phyloP scores from a whole-genome alignment of 2,113 vertebrate species.

The Turdus rufiventris region DNA sequence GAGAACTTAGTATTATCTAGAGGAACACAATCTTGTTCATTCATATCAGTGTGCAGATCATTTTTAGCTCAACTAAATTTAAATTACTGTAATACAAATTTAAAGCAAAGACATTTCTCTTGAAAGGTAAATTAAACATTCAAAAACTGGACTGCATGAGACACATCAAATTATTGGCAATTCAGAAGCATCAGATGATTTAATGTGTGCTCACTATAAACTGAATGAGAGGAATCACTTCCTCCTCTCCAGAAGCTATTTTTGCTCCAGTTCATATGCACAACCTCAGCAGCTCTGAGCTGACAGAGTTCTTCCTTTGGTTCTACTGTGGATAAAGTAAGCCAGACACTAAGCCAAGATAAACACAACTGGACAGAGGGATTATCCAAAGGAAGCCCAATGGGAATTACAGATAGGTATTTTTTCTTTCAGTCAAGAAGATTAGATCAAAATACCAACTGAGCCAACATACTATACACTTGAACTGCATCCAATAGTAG shows the following conservation, averaged over 20 bases:
- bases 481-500: background rate
- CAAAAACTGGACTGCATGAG: background rate
- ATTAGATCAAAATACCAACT: background rate
- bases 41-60: background rate
- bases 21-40: background rate
- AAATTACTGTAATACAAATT: background rate
- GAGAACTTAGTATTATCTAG: background rate
- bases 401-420: background rate
- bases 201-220: background rate
- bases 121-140: background rate
- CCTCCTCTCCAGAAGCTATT: background rate
- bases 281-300: background rate
- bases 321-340: background rate
- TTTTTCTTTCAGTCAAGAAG: background rate
- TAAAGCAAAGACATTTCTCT: background rate
- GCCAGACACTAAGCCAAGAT: background rate
- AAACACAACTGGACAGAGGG: background rate
- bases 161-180: background rate
- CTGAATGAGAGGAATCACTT: background rate
- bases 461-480: background rate
- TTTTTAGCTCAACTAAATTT: background rate
- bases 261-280: background rate
- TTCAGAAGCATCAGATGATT: background rate
- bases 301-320: background rate
- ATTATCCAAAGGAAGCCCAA: background rate